Percentiles rank a stretch among this genome's conserved stretches.
These are phyloP conservation scores for Minunthozetes semirufus DNA, from an alignment of 2,888 invertebrate species.

Conservation along the genomic window DNA sequence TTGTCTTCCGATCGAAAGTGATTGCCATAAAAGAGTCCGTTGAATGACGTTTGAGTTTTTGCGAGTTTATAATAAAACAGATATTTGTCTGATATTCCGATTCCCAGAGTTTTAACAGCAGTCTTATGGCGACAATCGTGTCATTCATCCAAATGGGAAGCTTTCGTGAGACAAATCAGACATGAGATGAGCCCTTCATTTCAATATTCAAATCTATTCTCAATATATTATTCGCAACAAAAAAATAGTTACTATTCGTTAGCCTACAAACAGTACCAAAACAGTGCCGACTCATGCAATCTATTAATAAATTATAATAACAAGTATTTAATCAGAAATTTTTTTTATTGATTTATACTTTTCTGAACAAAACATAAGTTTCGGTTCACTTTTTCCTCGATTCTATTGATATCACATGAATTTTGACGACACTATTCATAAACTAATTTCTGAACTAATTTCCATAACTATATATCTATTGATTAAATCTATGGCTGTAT, in stretches of 20 bases:
- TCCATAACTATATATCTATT: constrained; percentile 6
- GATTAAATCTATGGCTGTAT: background rate
- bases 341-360: background rate
- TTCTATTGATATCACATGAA: constrained; percentile 7
- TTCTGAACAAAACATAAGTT: constrained; percentile 2
- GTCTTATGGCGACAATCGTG: background rate
- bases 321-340: background rate
- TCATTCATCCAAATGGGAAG: background rate
- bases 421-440: background rate
- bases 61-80: no score
- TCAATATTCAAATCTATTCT: background rate
- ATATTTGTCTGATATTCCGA: no score
- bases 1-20: no score
- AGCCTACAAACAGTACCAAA: background rate
- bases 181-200: background rate
- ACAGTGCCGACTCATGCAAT: background rate
- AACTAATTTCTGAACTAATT: background rate
- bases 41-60: no score
- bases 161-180: constrained; percentile 21
- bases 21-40: no score
- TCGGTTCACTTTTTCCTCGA: constrained; percentile 1
- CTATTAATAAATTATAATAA: background rate
- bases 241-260: background rate
- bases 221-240: background rate
- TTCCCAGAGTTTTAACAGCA: no score